Evolutionary conservation across 2,888 invertebrate species (phyloP), one percentile per base, ranked within the genome.

Genomic region (Pristionchus mayeri): DNA sequence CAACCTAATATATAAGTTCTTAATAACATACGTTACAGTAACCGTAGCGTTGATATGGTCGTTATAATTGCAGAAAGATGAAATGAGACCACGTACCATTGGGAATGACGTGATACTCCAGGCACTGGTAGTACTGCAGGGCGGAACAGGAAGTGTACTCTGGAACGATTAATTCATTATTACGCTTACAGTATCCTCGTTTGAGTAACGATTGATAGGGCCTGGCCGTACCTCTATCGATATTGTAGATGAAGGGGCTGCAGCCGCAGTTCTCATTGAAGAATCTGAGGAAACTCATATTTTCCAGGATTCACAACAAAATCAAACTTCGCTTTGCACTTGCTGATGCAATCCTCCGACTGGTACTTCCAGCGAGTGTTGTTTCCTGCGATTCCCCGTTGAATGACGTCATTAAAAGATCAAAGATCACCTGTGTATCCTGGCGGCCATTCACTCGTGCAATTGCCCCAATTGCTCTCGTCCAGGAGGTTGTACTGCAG

Each of bases 171-270:
- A 44, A 44, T 44, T 44, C 44, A 6, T 13, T 13, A 6, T 13
- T n/a, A n/a, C n/a, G n/a, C n/a, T n/a, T n/a, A n/a, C n/a, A n/a
- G n/a, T n/a, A n/a, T n/a, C n/a, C n/a, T n/a, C n/a, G n/a, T n/a
- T n/a, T n/a, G n/a, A n/a, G n/a, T n/a, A n/a, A n/a, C n/a, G n/a
- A n/a, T n/a, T n/a, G n/a, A n/a, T n/a, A n/a, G n/a, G n/a, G n/a
- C n/a, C n/a, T n/a, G n/a, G n/a, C n/a, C 44, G 13, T 44, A 80
- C 80, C 80, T 11, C 24, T 13, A 37, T 84, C 84, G 34, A 84
- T 84, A n/a, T 84, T 75, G 75, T 84, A 84, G 40, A 50, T 37
- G 54, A 84, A 84, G 13, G 84, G 84, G n/a, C 84, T 84, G 75
- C 84, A 84, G 37, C 71, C 71, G 75, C 84, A 84, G n/a, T 54